Conservation (phyloP, 2,888 invertebrate genomes). For the Acronicta alni region DNA sequence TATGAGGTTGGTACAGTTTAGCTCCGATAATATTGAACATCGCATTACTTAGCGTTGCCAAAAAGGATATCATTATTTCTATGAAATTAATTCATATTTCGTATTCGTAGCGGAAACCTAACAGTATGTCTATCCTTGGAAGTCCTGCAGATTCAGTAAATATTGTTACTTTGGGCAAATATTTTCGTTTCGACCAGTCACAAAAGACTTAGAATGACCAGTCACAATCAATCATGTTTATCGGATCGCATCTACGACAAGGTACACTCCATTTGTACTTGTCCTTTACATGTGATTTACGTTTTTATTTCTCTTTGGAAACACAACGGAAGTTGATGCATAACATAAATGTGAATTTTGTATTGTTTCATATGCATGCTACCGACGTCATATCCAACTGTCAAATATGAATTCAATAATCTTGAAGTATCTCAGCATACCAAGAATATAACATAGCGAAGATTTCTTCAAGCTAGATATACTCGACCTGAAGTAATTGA, state of each 20-base stretch:
- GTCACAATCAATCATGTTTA: slow-evolving; percentile 20
- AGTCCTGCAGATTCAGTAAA: not conserved
- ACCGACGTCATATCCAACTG: slow-evolving; percentile 41
- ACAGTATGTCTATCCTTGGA: no score
- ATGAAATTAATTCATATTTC: no score
- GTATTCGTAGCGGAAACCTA: no score
- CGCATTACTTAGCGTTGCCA: no score
- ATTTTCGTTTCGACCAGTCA: not conserved
- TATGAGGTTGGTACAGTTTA: not conserved
- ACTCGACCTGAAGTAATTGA: no score
- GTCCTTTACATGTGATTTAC: slow-evolving; percentile 34
- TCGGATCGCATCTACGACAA: slow-evolving; percentile 5
- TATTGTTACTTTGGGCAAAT: not conserved
- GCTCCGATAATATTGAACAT: not conserved
- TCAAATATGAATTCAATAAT: no score
- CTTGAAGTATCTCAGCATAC: no score
- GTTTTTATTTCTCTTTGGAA: slow-evolving; percentile 32
- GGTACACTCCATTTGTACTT: slow-evolving; percentile 16
- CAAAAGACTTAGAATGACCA: slow-evolving; percentile 3
- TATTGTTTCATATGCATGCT: slow-evolving; percentile 35
- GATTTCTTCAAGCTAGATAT: no score
- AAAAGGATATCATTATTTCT: no score
- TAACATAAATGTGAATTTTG: slow-evolving; percentile 45
- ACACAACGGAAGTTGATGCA: slow-evolving; percentile 44
- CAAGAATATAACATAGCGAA: no score